These are phyloP conservation scores for Proisotoma minuta DNA, from an alignment of 2,888 invertebrate genomes.

Conservation along the genomic window DNA sequence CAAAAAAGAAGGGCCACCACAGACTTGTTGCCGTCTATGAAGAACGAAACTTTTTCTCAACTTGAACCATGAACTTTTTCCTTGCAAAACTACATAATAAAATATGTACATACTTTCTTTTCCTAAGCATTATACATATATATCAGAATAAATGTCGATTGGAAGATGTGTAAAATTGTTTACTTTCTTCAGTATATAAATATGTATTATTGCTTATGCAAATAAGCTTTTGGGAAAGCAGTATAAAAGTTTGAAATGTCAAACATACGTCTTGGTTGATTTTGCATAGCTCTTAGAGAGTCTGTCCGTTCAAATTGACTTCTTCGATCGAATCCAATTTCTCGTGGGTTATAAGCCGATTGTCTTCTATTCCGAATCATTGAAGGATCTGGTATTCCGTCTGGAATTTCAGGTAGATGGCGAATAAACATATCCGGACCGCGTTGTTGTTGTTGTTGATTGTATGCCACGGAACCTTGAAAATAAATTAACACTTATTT, in stretches of 20 bases:
- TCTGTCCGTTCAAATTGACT: conserved; percentile 46
- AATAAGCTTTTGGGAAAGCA: too few relatives aligned
- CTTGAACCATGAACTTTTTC: too few relatives aligned
- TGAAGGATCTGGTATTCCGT: conserved; percentile 40
- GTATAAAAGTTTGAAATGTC: background rate
- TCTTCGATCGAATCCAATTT: conserved; percentile 44
- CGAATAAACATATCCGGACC: conserved; percentile 42
- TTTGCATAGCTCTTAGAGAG: conserved; percentile 45
- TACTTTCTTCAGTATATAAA: too few relatives aligned
- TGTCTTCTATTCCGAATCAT: conserved; percentile 45
- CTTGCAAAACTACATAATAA: too few relatives aligned
- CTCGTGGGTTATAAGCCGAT: conserved; percentile 46
- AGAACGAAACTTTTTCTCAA: too few relatives aligned
- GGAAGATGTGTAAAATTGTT: too few relatives aligned
- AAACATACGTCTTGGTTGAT: conserved; percentile 41
- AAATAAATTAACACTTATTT: background rate
- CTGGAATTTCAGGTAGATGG: conserved; percentile 45
- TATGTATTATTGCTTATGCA: too few relatives aligned
- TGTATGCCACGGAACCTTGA: conserved; percentile 43
- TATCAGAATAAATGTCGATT: too few relatives aligned
- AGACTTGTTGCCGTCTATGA: too few relatives aligned
- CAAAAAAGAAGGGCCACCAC: too few relatives aligned
- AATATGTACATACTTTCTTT: too few relatives aligned
- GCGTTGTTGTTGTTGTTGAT: conserved; percentile 40
- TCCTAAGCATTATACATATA: too few relatives aligned